These are phyloP conservation scores for Gymnoscopelus braueri DNA, from an alignment of 2,797 vertebrate species.

Conservation along the genomic window DNA sequence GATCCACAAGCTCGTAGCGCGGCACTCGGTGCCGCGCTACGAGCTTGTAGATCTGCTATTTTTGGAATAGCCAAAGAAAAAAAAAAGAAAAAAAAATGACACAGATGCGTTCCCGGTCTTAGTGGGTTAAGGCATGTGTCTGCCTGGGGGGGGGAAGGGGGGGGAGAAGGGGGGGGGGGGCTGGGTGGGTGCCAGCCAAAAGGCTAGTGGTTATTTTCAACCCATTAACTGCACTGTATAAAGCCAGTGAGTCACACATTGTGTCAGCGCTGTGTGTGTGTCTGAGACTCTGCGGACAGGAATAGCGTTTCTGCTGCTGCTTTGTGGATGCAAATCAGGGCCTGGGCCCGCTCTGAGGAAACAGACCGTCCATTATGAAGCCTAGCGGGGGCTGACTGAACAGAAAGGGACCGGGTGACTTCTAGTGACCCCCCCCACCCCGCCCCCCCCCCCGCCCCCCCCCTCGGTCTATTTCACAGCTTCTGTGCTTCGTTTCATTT, in stretches of 20 bases:
- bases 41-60: too few species aligned
- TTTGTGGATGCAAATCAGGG: slow-evolving; percentile 68
- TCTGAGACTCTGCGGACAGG: slow-evolving; percentile 36
- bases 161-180: too few species aligned
- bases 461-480: too few species aligned
- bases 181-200: slow-evolving; percentile 25
- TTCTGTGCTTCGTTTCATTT: too few species aligned
- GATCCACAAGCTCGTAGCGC: too few species aligned
- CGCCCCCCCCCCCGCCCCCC: too few species aligned
- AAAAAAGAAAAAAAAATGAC: too few species aligned
- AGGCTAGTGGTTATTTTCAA: slow-evolving; percentile 57
- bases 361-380: slow-evolving; percentile 66
- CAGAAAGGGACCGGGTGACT: slow-evolving; percentile 49
- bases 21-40: too few species aligned
- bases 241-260: slow-evolving; percentile 45
- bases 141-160: slow-evolving; percentile 14
- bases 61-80: too few species aligned
- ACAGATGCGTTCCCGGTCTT: too few species aligned
- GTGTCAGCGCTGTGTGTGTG: slow-evolving; percentile 39
- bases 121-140: slow-evolving; percentile 29
- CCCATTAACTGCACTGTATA: slow-evolving; percentile 62
- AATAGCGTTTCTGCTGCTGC: slow-evolving; percentile 47
- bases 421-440: slow-evolving; percentile 1
- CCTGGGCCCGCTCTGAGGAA: slow-evolving; percentile 59
- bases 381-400: slow-evolving; percentile 36